phyloP scores from a whole-genome alignment of 2,113 vertebrate species.

The Myocastor coypus region DNA sequence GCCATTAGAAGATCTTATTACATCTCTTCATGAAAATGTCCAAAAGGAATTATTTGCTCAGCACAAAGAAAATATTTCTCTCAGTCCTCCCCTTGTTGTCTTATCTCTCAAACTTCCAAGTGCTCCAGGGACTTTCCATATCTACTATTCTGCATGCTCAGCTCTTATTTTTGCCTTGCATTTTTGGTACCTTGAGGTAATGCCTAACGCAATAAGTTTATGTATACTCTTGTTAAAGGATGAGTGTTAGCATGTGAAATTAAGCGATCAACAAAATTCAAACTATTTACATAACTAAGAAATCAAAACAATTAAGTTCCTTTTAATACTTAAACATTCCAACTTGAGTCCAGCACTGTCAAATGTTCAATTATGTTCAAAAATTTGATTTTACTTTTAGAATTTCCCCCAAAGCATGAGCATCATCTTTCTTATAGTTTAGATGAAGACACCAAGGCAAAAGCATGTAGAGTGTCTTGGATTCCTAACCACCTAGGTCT shows the following conservation, averaged over 20 bases:
- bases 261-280: neutral
- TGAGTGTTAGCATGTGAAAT: neutral
- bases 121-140: neutral
- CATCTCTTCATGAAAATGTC: neutral
- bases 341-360: neutral
- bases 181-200: neutral
- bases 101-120: neutral
- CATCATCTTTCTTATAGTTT: neutral
- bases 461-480: neutral
- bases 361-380: neutral
- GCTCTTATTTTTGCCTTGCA: neutral
- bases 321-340: conserved; percentile 3
- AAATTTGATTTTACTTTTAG: conserved; percentile 38
- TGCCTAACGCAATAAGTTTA: neutral
- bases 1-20: neutral
- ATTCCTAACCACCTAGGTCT: neutral
- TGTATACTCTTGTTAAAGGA: neutral
- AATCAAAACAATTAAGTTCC: conserved; percentile 24
- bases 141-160: neutral
- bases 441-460: neutral
- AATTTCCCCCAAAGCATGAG: neutral
- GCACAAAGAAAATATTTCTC: neutral
- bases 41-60: neutral
- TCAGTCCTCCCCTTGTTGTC: neutral
- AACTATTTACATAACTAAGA: neutral